These are phyloP conservation scores for Leptura quadrifasciata DNA, from an alignment of 2,888 invertebrate genomes.

Conservation along the genomic window DNA sequence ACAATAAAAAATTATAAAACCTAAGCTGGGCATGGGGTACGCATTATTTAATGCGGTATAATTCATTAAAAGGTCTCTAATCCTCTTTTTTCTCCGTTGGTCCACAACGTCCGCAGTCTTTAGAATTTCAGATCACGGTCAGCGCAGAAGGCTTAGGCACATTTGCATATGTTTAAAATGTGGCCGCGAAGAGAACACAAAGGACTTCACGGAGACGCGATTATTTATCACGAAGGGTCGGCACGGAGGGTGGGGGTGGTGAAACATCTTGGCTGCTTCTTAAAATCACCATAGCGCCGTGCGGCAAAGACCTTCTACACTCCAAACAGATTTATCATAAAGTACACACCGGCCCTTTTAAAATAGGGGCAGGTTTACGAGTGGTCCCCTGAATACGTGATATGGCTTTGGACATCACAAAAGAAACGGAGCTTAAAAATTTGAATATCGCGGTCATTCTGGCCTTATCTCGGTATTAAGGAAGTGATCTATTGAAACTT, in stretches of 20 bases:
- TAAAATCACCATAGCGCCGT: constrained; percentile 57
- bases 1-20: background rate
- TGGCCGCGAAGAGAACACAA: constrained; percentile 72
- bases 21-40: background rate
- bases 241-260: constrained; percentile 60
- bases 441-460: constrained; percentile 75
- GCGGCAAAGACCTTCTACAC: constrained; percentile 53
- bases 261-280: constrained; percentile 68
- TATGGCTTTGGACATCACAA: constrained; percentile 71
- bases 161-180: constrained; percentile 75
- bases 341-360: constrained; percentile 38
- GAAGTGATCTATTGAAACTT: constrained; percentile 71
- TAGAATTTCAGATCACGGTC: constrained; percentile 72
- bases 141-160: constrained; percentile 69
- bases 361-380: constrained; percentile 63
- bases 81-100: constrained; percentile 60
- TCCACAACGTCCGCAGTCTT: constrained; percentile 62
- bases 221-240: constrained; percentile 71
- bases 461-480: constrained; percentile 73
- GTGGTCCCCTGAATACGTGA: constrained; percentile 70
- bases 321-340: constrained; percentile 44
- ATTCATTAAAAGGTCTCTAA: constrained; percentile 41
- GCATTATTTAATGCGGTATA: constrained; percentile 20
- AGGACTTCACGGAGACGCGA: constrained; percentile 72
- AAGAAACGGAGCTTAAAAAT: constrained; percentile 74